phyloP scores from a whole-genome alignment of 2,888 invertebrate genomes.

The Carcina quercana region DNA sequence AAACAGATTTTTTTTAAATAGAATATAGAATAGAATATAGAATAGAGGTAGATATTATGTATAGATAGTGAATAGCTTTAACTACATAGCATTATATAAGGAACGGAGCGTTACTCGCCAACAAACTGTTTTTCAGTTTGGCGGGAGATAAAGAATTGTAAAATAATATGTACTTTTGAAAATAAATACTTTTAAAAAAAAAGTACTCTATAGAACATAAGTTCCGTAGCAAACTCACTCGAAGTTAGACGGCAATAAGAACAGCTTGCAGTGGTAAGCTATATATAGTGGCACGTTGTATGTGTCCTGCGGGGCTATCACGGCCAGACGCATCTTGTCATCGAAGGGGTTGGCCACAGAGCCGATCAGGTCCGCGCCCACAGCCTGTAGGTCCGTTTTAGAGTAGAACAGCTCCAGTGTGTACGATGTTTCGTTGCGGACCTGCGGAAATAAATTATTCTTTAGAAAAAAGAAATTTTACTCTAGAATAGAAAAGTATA shows the following conservation, averaged over 20 bases:
- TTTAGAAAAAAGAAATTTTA: slow-evolving; percentile 9
- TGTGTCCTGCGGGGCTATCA: slow-evolving; percentile 82
- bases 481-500: slow-evolving; percentile 11
- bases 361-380: slow-evolving; percentile 77
- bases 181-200: no score
- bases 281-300: slow-evolving; percentile 86
- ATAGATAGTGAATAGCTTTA: no score
- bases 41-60: no score
- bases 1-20: no score
- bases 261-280: slow-evolving; percentile 87
- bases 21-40: no score
- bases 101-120: no score
- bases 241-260: slow-evolving; percentile 81
- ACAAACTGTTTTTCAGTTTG: no score
- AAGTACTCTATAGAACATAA: no score
- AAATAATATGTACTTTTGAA: no score
- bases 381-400: slow-evolving; percentile 79
- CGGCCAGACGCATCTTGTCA: slow-evolving; percentile 81
- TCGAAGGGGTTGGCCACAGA: slow-evolving; percentile 84
- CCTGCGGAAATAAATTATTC: slow-evolving; percentile 42
- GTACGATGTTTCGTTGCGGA: slow-evolving; percentile 85
- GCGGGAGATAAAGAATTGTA: no score
- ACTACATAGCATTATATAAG: no score
- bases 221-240: slow-evolving; percentile 76
- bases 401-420: slow-evolving; percentile 84